phyloP scores from a whole-genome alignment of 2,888 invertebrate species.

The Pachycephus smyrnensis region DNA sequence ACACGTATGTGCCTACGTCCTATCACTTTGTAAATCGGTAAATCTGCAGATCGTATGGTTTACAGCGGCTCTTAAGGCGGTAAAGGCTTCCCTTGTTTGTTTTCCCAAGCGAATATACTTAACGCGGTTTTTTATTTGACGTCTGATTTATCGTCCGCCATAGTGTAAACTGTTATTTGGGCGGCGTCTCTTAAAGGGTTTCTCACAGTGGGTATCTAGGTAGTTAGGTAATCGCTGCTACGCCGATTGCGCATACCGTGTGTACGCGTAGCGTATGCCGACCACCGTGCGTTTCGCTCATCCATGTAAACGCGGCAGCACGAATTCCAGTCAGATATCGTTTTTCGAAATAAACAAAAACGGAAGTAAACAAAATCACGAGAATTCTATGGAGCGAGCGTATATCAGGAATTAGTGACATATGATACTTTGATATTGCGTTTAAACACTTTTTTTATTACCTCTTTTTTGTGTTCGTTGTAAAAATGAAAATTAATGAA shows the following conservation, averaged over 20 bases:
- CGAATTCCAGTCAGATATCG: neutral
- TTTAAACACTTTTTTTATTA: neutral
- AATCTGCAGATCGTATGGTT: neutral
- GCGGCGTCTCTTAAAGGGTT: conserved; percentile 7
- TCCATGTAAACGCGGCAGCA: neutral
- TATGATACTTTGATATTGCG: neutral
- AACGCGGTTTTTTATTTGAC: conserved; percentile 8
- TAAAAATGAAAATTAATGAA: neutral
- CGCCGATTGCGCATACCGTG: neutral
- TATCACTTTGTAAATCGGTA: conserved; percentile 1
- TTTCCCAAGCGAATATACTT: conserved; percentile 7
- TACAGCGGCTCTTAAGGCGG: neutral
- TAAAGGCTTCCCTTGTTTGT: neutral
- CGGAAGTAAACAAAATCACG: neutral
- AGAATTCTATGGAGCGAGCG: neutral
- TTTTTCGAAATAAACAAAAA: no score
- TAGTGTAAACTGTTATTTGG: conserved; percentile 5
- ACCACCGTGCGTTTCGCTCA: neutral
- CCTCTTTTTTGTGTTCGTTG: neutral
- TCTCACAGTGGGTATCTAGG: neutral
- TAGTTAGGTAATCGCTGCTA: neutral
- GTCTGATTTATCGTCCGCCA: neutral
- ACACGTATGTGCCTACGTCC: neutral
- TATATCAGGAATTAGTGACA: neutral
- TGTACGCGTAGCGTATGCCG: neutral